Conservation (phyloP, 1,140 invertebrate genomes). For the Drosophila nasuta region DNA sequence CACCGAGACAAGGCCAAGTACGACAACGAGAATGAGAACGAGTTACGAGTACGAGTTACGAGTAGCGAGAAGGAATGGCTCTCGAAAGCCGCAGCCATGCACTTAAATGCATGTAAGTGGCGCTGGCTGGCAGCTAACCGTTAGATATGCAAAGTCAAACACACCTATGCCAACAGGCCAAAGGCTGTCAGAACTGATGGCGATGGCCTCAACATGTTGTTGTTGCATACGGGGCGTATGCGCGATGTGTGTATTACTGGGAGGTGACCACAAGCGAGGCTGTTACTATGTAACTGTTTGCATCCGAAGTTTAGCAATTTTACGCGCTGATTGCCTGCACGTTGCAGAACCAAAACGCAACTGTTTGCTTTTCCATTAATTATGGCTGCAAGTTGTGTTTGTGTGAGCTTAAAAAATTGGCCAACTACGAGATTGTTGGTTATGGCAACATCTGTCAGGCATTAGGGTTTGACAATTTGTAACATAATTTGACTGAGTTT, state of each 20-base stretch:
- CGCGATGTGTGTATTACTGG: slow-evolving; percentile 44
- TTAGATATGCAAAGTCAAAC: slow-evolving; percentile 74
- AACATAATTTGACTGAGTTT: slow-evolving; percentile 51
- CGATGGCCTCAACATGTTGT: slow-evolving; percentile 30
- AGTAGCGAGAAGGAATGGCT: background rate
- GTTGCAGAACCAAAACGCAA: background rate
- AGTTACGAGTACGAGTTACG: too few relatives aligned
- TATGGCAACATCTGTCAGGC: slow-evolving; percentile 34
- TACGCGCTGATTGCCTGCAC: slow-evolving; percentile 64
- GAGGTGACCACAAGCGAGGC: slow-evolving; percentile 6
- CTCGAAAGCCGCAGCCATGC: slow-evolving; percentile 30
- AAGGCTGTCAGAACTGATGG: slow-evolving; percentile 21
- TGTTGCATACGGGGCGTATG: slow-evolving; percentile 55
- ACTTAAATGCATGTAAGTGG: slow-evolving; percentile 9
- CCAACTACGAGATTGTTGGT: background rate
- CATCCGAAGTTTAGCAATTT: slow-evolving; percentile 48
- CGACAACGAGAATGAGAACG: too few relatives aligned
- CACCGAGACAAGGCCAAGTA: slow-evolving; percentile 42
- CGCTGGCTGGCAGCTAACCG: slow-evolving; percentile 24
- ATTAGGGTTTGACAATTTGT: slow-evolving; percentile 43
- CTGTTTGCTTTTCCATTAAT: slow-evolving; percentile 49
- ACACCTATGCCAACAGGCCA: slow-evolving; percentile 37
- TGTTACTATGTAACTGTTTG: background rate
- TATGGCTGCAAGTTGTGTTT: slow-evolving; percentile 34
- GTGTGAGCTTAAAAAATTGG: slow-evolving; percentile 19